These are phyloP conservation scores for Ophion costatus DNA, from an alignment of 2,888 invertebrate species.

Conservation along the genomic window DNA sequence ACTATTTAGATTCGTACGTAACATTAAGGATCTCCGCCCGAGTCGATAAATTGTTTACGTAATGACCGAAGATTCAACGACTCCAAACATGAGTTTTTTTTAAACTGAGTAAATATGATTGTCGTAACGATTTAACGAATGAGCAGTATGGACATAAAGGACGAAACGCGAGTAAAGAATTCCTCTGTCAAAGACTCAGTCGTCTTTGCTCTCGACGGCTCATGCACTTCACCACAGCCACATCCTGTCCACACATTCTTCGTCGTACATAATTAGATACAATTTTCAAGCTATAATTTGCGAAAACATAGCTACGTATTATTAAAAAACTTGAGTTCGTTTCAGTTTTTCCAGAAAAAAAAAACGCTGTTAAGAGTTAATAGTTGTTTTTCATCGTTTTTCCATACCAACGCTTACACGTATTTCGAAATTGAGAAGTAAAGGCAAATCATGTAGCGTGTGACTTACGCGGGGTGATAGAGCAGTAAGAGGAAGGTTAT, in stretches of 20 bases:
- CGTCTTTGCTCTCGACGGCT: too few species aligned
- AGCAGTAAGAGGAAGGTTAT: slow-evolving; percentile 72
- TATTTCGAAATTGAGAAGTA: slow-evolving; percentile 28
- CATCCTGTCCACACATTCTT: too few species aligned
- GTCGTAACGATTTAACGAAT: neutral
- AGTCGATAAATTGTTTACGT: neutral
- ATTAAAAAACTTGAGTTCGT: neutral
- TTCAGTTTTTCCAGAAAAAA: neutral
- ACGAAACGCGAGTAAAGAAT: neutral
- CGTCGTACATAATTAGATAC: neutral
- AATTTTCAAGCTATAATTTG: neutral
- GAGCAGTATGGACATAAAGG: neutral
- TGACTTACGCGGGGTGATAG: slow-evolving; percentile 68
- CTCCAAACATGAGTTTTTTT: too few species aligned
- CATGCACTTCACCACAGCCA: too few species aligned
- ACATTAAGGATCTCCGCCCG: neutral
- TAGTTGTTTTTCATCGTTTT: neutral
- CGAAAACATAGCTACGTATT: neutral
- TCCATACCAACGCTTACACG: neutral
- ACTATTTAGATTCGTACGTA: neutral
- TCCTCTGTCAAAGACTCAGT: too few species aligned
- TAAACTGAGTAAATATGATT: too few species aligned
- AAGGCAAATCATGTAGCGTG: slow-evolving; percentile 3
- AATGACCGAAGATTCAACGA: neutral
- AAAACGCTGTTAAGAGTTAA: neutral